Conservation (phyloP, 1,140 invertebrate genomes). For the Euura saliciscinereae region DNA sequence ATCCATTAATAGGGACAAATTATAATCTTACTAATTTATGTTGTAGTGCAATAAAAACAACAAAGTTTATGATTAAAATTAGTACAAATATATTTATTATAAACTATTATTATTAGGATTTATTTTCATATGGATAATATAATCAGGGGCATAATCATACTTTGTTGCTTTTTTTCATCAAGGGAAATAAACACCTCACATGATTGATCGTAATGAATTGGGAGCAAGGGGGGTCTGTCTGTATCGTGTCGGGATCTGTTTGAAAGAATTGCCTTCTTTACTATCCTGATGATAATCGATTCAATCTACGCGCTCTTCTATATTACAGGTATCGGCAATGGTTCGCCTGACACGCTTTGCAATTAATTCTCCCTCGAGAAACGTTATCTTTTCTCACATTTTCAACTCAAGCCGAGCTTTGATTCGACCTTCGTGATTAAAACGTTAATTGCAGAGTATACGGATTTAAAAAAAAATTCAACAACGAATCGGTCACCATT, state of each 20-base stretch:
- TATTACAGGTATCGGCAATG: background rate
- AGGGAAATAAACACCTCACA: constrained; percentile 36
- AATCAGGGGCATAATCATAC: constrained; percentile 33
- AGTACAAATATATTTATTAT: constrained; percentile 44
- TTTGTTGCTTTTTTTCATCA: constrained; percentile 36
- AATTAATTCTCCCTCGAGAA: background rate
- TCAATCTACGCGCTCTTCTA: background rate
- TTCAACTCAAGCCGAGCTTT: no score
- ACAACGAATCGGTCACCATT: background rate
- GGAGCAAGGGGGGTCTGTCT: constrained; percentile 14
- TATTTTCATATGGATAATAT: constrained; percentile 29
- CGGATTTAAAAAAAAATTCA: no score
- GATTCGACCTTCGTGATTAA: no score
- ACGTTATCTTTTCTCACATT: background rate
- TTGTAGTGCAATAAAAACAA: constrained; percentile 41
- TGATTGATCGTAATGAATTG: constrained; percentile 26
- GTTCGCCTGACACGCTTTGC: background rate
- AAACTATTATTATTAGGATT: constrained; percentile 37
- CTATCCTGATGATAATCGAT: constrained; percentile 8
- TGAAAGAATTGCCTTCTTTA: constrained; percentile 16
- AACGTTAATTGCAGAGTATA: background rate
- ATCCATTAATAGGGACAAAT: no score
- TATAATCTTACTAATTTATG: constrained; percentile 30
- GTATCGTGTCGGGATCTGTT: constrained; percentile 27
- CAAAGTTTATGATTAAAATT: constrained; percentile 44